These are phyloP conservation scores for Aythya baeri DNA, from an alignment of 2,113 vertebrate species.

Conservation along the genomic window DNA sequence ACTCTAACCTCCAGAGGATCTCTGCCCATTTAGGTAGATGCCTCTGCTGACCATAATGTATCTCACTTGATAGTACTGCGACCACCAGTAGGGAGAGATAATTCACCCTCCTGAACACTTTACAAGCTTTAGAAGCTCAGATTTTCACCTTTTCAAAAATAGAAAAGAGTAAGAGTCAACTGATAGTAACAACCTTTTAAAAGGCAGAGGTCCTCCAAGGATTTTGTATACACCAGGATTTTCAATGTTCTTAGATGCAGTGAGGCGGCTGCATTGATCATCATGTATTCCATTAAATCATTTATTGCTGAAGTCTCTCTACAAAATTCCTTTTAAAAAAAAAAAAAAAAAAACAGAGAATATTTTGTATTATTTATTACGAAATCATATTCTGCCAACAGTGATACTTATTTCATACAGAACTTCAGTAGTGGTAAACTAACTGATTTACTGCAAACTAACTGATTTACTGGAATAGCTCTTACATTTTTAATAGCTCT, in stretches of 20 bases:
- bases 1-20: background rate
- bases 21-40: background rate
- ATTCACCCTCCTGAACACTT: background rate
- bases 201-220: slow-evolving; percentile 15
- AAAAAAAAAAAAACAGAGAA: background rate
- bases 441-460: slow-evolving; percentile 68
- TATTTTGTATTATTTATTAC: slow-evolving; percentile 67
- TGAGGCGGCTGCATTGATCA: background rate
- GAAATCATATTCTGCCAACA: slow-evolving; percentile 56
- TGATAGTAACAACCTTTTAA: background rate
- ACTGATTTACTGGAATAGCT: slow-evolving; percentile 66
- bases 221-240: background rate
- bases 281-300: slow-evolving; percentile 35
- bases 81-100: background rate
- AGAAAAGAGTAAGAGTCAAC: background rate
- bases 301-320: slow-evolving; percentile 42
- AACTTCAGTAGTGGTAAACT: slow-evolving; percentile 65
- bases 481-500: slow-evolving; percentile 69
- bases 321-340: slow-evolving; percentile 47
- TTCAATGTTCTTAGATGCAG: background rate
- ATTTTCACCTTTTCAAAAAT: background rate
- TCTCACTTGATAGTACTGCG: background rate
- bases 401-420: background rate
- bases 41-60: background rate
- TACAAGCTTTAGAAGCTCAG: background rate